Percentiles rank a stretch among this genome's conserved stretches.
Evolutionary conservation across 2,797 vertebrate species (phyloP).

Genomic region (Lepilemur ruficaudatus): DNA sequence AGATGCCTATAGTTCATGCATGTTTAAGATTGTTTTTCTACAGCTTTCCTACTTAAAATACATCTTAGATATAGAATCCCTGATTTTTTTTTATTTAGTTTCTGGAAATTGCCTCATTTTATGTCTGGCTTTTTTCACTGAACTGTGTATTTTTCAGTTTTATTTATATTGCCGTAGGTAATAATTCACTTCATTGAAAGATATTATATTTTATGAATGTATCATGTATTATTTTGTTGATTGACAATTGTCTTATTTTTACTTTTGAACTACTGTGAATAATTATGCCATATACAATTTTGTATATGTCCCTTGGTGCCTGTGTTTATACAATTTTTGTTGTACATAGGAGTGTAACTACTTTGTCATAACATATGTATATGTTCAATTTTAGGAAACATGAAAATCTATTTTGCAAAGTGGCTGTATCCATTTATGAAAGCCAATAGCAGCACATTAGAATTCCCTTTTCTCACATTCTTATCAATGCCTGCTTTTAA

Average conservation of each 20-base stretch:
- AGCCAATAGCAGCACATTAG: neutral
- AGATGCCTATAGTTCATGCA: no score
- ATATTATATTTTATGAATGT: no score
- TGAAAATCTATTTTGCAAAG: neutral
- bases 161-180: neutral
- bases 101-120: neutral
- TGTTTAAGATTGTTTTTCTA: no score
- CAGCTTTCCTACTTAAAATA: neutral
- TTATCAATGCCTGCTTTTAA: neutral
- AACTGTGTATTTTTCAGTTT: neutral
- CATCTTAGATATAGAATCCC: neutral
- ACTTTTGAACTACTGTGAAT: slow-evolving; percentile 6
- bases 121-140: neutral
- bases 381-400: slow-evolving; percentile 35
- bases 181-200: no score
- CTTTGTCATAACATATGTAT: neutral
- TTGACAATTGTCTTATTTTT: neutral
- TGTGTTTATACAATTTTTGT: neutral
- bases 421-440: neutral
- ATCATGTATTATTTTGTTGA: no score
- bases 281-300: neutral
- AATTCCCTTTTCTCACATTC: neutral
- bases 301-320: neutral
- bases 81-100: neutral
- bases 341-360: neutral